Base-by-base conservation (phyloP, 1,140 invertebrate species). In the Maniola jurtina region DNA sequence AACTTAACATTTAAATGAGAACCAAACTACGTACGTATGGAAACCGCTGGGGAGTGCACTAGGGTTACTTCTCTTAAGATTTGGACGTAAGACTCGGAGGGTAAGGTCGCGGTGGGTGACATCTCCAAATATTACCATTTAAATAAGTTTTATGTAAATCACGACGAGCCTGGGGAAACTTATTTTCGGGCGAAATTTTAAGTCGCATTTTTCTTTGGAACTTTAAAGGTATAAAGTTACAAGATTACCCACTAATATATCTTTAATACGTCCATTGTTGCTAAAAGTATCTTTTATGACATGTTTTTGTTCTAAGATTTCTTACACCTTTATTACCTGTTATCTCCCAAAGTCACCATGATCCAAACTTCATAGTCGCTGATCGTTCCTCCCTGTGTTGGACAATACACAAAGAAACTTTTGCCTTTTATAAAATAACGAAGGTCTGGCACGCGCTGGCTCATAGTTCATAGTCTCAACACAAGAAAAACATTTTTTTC, bases 121-220 rank as follows among this genome's bases (percentile, higher is more conserved):
- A 76, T 85, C 78, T 87, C 80, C 88, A 86, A 90, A 88, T 90
- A 90, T 90, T 90, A 90, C 84, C 88, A 90, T 90, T 90, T 90
- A 90, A 90, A 90, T 86, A 90, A 89, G 86, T 90, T 90, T 90
- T 90, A 90, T 90, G 86, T 87, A 87, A 90, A 90, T 90, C 80
- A 69, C 66, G 59, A 45, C 71, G 79, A 75, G 80, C 77, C 68
- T 79, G 70, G 76, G 76, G 79, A 70, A 88, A 79, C 83, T 87
- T 84, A 87, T 88, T 88, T 88, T 88, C 81, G 73, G 72, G 71
- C 68, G 68, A 81, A 86, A 82, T 83, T 84, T 88, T 73, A 79
- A 81, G 75, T 77, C 76, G 60, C 77, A 76, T 87, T 90, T 85
- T 88, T 86, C 84, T 84, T 87, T 66, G 38, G 56, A 75, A 84